Evolutionary conservation across 2,113 vertebrate species (phyloP), one percentile per base, ranked within the genome.

Genomic region (Ptilonorhynchus violaceus): DNA sequence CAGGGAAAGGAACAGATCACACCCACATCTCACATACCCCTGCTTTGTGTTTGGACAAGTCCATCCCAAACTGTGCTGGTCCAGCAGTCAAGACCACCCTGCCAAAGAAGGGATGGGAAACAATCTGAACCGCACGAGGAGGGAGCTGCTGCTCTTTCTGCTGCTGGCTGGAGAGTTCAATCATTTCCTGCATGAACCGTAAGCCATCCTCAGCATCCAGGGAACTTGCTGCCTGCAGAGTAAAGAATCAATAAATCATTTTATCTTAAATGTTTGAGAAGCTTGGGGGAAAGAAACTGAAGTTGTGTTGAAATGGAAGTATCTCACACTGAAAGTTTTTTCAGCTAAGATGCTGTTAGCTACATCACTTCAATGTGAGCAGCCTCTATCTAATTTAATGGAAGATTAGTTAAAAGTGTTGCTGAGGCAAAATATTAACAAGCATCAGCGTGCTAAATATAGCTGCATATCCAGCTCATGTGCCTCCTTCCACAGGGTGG

Each of bases 171-270:
- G 99, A 99, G 68, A 99, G 96, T 87, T 99, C 99, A 98, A 99
- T 99, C 99, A 99, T 99, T 94, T 99, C 99, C 97, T 99, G 99
- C 99, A 99, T 99, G 97, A 99, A 99, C 49, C 99, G 98, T 85
- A 99, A 97, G 9, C 99, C 99, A 21, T 99, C 99, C 95, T 99
- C 99, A 18, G 99, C 99, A 50, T 99, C 99, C 11, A 99, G 97
- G 5, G 99, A 99, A 84, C 99, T 99, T 83, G 99, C 98, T 62
- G 99, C 99, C 99, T 99, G 87, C 11, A 10, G 31, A 62, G 15
- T 3, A 39, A 68, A 37, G 8, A 75, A 49, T 22, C 35, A 70
- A 63, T 13, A 8, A 60, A 55, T 20, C 46, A 17, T 55, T 91
- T 66, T 8, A 63, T 52, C 55, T 68, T 23, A 74, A 83, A 47